These are phyloP conservation scores for Nibea albiflora DNA, from an alignment of 2,113 vertebrate genomes.

Conservation along the genomic window DNA sequence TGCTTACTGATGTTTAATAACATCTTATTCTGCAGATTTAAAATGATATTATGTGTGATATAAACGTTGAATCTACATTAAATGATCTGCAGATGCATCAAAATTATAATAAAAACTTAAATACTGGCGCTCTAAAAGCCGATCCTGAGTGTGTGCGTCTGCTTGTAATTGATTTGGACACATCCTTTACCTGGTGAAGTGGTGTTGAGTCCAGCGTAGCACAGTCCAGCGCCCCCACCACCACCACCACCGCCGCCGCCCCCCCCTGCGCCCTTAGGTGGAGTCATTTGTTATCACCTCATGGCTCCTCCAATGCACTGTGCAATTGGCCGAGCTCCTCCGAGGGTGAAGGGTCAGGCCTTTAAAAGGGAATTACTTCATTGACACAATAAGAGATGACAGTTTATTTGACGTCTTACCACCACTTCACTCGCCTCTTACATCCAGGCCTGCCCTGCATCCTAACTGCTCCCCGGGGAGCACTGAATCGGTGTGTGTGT, in stretches of 20 bases:
- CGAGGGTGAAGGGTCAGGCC: slow-evolving; percentile 77
- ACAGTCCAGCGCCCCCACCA: background rate
- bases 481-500: slow-evolving; percentile 32
- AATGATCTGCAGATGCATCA: background rate
- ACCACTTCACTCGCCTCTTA: slow-evolving; percentile 67
- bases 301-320: slow-evolving; percentile 57
- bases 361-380: slow-evolving; percentile 87
- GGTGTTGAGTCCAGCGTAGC: background rate
- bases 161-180: slow-evolving; percentile 40
- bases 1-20: background rate
- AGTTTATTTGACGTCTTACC: slow-evolving; percentile 85
- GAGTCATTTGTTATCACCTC: slow-evolving; percentile 77
- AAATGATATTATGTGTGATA: background rate
- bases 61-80: background rate
- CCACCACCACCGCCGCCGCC: too few relatives aligned
- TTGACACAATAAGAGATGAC: slow-evolving; percentile 86
- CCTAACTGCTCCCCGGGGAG: slow-evolving; percentile 79
- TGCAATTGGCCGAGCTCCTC: slow-evolving; percentile 71
- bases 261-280: background rate
- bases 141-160: background rate
- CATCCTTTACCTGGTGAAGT: slow-evolving; percentile 38
- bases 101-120: background rate
- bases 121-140: background rate
- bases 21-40: background rate
- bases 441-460: slow-evolving; percentile 67